A percentile compares a stretch with the other conserved stretches of the same genome.
These are phyloP conservation scores for Ephialtes manifestator DNA, from an alignment of 2,888 invertebrate species.

Conservation along the genomic window DNA sequence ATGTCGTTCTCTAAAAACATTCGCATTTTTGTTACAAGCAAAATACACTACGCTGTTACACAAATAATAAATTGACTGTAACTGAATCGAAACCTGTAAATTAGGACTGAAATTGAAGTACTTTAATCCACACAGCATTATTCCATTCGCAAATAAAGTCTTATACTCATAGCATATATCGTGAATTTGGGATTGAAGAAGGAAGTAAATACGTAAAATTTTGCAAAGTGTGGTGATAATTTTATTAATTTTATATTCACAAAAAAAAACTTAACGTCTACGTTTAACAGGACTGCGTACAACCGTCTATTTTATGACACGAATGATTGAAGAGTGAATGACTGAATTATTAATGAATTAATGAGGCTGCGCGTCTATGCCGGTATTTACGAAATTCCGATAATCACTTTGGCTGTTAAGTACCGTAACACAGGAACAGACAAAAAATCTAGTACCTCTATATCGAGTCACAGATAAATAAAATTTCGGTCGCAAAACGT, in stretches of 20 bases:
- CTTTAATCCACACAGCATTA: too few relatives aligned
- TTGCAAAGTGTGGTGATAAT: conserved; percentile 11
- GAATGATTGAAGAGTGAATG: conserved; percentile 14
- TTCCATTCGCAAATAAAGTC: background rate
- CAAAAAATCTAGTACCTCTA: conserved; percentile 17
- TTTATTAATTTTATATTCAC: conserved; percentile 57
- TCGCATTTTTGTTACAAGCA: too few relatives aligned
- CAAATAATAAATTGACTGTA: too few relatives aligned
- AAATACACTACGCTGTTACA: too few relatives aligned
- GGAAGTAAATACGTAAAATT: background rate
- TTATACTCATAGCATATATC: background rate
- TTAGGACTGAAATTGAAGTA: too few relatives aligned
- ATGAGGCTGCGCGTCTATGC: conserved; percentile 14
- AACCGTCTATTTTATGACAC: conserved; percentile 61
- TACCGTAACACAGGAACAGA: conserved; percentile 34
- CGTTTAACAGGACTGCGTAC: conserved; percentile 56
- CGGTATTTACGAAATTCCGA: conserved; percentile 19
- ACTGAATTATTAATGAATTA: conserved; percentile 1
- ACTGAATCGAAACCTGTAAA: too few relatives aligned
- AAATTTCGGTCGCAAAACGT: conserved; percentile 37
- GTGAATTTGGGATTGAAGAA: background rate
- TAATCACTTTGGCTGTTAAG: conserved; percentile 35
- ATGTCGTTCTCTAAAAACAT: too few relatives aligned
- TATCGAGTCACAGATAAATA: conserved; percentile 30
- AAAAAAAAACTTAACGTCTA: conserved; percentile 47